These are phyloP conservation scores for Anabas testudineus DNA, from an alignment of 2,797 vertebrate genomes.

Conservation along the genomic window DNA sequence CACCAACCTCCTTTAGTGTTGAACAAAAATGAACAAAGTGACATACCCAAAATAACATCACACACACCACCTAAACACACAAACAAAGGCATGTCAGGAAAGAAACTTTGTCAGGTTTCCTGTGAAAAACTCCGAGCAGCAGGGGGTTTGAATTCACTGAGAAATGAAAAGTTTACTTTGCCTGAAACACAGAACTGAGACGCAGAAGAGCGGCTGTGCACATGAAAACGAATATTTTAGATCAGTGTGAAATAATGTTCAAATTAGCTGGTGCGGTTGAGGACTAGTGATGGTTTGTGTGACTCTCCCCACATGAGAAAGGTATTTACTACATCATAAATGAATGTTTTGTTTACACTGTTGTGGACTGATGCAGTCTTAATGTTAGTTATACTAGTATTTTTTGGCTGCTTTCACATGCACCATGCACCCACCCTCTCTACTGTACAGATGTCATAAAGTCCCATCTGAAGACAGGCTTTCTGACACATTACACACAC, in stretches of 20 bases:
- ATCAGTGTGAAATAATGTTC: not conserved
- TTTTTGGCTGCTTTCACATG: not conserved
- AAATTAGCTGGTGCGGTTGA: too few species aligned
- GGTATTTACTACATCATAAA: not conserved
- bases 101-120: not conserved
- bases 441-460: conserved; percentile 36
- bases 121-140: not conserved
- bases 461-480: conserved; percentile 63
- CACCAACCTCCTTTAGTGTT: not conserved
- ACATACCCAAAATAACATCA: not conserved
- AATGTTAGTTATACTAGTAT: too few species aligned
- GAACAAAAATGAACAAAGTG: conserved; percentile 1
- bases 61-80: not conserved
- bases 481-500: conserved; percentile 19
- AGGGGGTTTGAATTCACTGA: not conserved
- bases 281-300: not conserved
- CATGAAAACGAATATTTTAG: not conserved
- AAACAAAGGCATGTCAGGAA: conserved; percentile 1
- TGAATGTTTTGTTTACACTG: too few species aligned
- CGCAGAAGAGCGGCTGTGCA: not conserved
- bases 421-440: conserved; percentile 8
- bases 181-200: not conserved
- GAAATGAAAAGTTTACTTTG: not conserved
- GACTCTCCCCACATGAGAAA: not conserved
- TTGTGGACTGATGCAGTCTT: too few species aligned